Base-by-base conservation (phyloP, 1,140 invertebrate genomes). In the Drosophila santomea region DNA sequence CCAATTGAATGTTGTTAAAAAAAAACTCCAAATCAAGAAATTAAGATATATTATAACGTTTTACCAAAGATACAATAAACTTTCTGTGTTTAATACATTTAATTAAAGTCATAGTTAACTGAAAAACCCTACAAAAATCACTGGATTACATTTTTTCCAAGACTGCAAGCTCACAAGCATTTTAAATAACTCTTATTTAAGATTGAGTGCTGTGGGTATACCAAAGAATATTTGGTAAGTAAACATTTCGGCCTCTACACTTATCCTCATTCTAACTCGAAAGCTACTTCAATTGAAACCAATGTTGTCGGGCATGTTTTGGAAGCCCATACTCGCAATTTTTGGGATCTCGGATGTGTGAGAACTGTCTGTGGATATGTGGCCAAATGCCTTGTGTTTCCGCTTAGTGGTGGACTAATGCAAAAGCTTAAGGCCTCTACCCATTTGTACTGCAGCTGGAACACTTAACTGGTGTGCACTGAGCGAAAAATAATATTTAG, bases 351-450 rank as follows among this genome's bases (percentile, higher is more conserved):
- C 39, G 12, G 15, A 14, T 45, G 38, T 35, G 47, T 52, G 39
- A 36, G 35, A 38, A 20, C 36, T 47, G 56, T 36, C 39, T 51
- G 41, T 63, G 61, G 58, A 43, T 61, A 43, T 55, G 51, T 38
- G 63, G 43, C 38, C 48, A 55, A 78, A 35, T 72, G 69, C 80
- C 60, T 58, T 64, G 60, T 86, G 56, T 57, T 78, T 63, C 56
- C 64, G 45, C 60, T 61, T 78, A 67, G 80, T 84, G 71, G 71
- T 80, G 61, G 43, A 56, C 82, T 86, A 82, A 82, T 82, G 79
- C 83, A 36, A 25, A 41, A 62, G 81, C 81, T 85, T 77, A 74
- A 36, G 17, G 38, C 32, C 28, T 48, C 44, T 23, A 59, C 20
- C 20, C 45, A 36, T 15, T 35, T 41, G 47, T 28, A 32, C 45